Conservation (phyloP, 2,113 vertebrate species). For the Vulpes vulpes region DNA sequence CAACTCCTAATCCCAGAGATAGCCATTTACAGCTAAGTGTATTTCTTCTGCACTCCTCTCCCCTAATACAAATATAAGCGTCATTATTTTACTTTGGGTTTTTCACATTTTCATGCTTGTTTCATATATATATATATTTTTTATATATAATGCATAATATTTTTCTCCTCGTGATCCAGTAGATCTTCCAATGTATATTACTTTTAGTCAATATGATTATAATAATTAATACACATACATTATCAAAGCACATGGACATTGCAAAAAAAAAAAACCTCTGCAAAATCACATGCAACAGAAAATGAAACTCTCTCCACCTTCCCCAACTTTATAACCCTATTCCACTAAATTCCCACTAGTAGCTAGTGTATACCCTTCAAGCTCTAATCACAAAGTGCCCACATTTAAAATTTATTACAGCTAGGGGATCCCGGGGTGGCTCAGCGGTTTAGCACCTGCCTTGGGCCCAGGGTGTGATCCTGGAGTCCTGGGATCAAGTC, state of each 20-base stretch:
- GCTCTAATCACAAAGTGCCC: background rate
- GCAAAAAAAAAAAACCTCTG: background rate
- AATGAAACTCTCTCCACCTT: background rate
- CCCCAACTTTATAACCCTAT: background rate
- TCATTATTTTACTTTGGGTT: slow-evolving; percentile 1
- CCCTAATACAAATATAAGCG: background rate
- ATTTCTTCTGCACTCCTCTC: background rate
- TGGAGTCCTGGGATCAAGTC: too few relatives aligned
- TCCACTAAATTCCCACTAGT: background rate
- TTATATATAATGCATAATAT: background rate
- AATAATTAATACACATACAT: slow-evolving; percentile 45
- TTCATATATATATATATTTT: background rate
- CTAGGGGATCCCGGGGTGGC: background rate
- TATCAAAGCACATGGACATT: background rate
- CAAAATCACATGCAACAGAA: background rate
- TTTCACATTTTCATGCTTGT: slow-evolving; percentile 34
- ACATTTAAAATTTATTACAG: slow-evolving; percentile 15
- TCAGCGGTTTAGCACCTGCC: too few relatives aligned
- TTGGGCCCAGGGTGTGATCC: too few relatives aligned
- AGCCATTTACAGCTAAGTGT: background rate
- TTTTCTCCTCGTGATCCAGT: background rate
- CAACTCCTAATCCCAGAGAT: background rate
- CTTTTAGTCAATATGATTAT: slow-evolving; percentile 23
- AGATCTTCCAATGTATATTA: background rate
- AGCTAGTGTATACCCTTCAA: background rate